Base-by-base conservation (phyloP, 2,888 invertebrate genomes). In the Plagiodera versicolora region DNA sequence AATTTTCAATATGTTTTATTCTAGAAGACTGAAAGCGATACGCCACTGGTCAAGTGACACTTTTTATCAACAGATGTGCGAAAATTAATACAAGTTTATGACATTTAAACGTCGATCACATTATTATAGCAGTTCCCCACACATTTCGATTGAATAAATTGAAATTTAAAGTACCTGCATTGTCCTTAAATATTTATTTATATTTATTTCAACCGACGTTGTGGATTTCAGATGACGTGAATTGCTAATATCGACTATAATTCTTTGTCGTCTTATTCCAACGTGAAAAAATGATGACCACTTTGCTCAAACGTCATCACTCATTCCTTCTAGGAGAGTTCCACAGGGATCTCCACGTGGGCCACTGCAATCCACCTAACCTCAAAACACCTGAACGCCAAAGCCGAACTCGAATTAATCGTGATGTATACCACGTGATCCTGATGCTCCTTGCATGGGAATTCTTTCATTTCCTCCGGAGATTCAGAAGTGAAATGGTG, bases 91-190 rank as follows among this genome's bases (percentile, higher is more conserved):
- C 39, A 39, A 39, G n/a, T 14, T 39, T 32, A 9, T 32, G 32
- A 10, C 10, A 52, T 52, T 52, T 30, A 52, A 52, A 52, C 39
- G 14, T 2, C 44, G 44, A 44, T 53, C 46, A 56, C 20, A 16
- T 55, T 39, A 59, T 59, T 54, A 45, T 53, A 49, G 46, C 18
- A 24, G 32, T 32, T 51, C 46, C 55, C 55, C 20, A 50, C 20
- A 56, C 52, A 56, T 55, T 56, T 61, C 56, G 53, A 49, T 30
- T 24, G 46, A 54, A 60, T 51, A 51, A 56, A 56, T 56, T 56
- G 24, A 24, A 24, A 56, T 58, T 54, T 48, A 60, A 60, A 61
- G 53, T 61, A 61, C 61, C 61, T 58, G 61, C 61, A 61, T 61
- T 61, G 58, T 61, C 30, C 54, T 44, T 14, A 35, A 28, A 52